Evolutionary conservation across 2,797 vertebrate species (phyloP).

Genomic region (Ctenopoma kingsleyae): DNA sequence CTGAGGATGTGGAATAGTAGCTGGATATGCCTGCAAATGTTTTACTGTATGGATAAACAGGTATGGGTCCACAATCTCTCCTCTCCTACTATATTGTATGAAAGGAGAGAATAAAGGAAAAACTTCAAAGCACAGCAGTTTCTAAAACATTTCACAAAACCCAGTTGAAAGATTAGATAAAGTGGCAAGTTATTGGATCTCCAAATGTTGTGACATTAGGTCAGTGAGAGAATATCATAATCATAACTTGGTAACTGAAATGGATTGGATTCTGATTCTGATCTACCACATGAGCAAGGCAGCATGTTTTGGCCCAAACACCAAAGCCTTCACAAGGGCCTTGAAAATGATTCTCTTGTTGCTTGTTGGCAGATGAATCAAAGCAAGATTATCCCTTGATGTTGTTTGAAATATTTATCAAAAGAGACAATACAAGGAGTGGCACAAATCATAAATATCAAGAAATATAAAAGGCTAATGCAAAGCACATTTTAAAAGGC

Average conservation of each 20-base stretch:
- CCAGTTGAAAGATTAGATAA: slow-evolving; percentile 31
- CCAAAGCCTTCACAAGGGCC: slow-evolving; percentile 79
- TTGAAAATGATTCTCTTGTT: slow-evolving; percentile 82
- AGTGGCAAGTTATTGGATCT: slow-evolving; percentile 45
- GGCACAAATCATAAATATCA: slow-evolving; percentile 89
- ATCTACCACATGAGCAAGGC: slow-evolving; percentile 76
- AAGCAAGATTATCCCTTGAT: slow-evolving; percentile 83
- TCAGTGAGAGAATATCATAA: slow-evolving; percentile 58
- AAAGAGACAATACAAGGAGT: slow-evolving; percentile 87
- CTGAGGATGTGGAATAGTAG: slow-evolving; percentile 32
- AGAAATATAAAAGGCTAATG: slow-evolving; percentile 84
- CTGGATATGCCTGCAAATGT: slow-evolving; percentile 38
- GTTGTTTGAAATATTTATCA: slow-evolving; percentile 88
- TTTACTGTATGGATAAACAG: slow-evolving; percentile 18
- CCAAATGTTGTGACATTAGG: slow-evolving; percentile 55
- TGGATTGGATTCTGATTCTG: slow-evolving; percentile 67
- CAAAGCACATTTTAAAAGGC: slow-evolving; percentile 81
- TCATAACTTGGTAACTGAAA: slow-evolving; percentile 67
- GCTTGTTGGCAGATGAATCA: slow-evolving; percentile 84
- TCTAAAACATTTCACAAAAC: slow-evolving; percentile 17
- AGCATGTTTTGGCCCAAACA: slow-evolving; percentile 78
- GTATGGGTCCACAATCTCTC: slow-evolving; percentile 2
- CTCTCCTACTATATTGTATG: background rate
- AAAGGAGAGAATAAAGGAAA: slow-evolving; percentile 11
- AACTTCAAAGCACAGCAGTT: slow-evolving; percentile 1